Base-by-base conservation (phyloP, 1,140 invertebrate species). In the Trypoxylus dichotomus region DNA sequence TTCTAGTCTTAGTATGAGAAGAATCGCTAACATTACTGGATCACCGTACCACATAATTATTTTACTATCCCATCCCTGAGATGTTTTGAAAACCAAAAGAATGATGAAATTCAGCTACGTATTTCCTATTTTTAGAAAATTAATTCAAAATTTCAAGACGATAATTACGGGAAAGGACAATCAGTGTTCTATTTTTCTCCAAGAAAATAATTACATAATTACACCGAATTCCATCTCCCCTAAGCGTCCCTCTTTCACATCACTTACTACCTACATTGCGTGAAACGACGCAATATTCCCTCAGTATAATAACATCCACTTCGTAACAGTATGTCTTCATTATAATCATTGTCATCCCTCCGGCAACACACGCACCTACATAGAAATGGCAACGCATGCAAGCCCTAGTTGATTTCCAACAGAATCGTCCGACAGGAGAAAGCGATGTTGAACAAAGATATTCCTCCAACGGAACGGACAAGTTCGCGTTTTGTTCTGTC, bases 261-360 rank as follows among this genome's bases (percentile, higher is more conserved):
- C 24, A 27, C 11, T 68, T 29, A 68, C 24, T 29, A 24, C 24
- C 60, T 68, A 68, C 19, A 68, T 68, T 29, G 60, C 60, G 60
- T 68, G 27, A 68, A 68, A 68, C 21, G 24, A 7, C 27, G 24
- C 60, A 68, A 68, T 27, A 8, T 11, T 29, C 60, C 60, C 60
- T 29, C 27, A 24, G 27, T 29, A 68, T 29, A 29, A 29, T 29
- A 68, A 68, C 27, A 68, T 68, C 60, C 27, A 68, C 60, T 68
- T 29, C 47, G 24, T 68, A 68, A 24, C 60, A 24, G 60, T 29
- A 68, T 29, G 60, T 68, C 60, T 68, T 68, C 60, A 68, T 68
- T 68, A 68, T 68, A 68, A 68, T 68, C 47, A 15, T 54, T 19
- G n/a, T 54, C 60, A 68, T 24, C 60, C 60, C 60, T 68, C 60